Evolutionary conservation across 2,797 vertebrate genomes (phyloP).

Genomic region (Hippopotamyrus pictus): DNA sequence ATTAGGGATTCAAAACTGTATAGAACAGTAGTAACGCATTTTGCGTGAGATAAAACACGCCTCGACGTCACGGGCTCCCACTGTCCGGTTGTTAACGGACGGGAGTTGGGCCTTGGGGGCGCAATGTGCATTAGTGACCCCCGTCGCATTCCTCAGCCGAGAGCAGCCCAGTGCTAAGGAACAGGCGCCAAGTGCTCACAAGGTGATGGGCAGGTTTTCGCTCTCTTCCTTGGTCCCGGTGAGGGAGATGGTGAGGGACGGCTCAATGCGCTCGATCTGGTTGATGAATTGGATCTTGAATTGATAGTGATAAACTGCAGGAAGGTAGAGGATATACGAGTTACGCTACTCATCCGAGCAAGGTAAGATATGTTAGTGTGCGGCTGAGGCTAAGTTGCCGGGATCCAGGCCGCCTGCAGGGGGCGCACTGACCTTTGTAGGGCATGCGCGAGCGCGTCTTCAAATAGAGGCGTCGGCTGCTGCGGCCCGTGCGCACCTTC

Average conservation of each 20-base stretch:
- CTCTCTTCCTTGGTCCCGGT: conserved; percentile 64
- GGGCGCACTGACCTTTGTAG: conserved; percentile 72
- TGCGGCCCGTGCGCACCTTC: conserved; percentile 46
- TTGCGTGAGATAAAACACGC: neutral
- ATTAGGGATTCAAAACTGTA: neutral
- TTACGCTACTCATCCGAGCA: too few relatives aligned
- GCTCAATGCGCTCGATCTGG: conserved; percentile 50
- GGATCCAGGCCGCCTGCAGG: neutral
- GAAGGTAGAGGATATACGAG: neutral
- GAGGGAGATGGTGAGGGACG: conserved; percentile 59
- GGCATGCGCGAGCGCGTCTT: conserved; percentile 74
- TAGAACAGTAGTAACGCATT: neutral
- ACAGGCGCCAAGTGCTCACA: conserved; percentile 65
- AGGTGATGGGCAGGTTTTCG: conserved; percentile 62
- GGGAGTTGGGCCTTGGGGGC: neutral
- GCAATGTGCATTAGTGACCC: neutral
- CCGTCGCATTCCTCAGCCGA: neutral
- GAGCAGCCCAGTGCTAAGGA: neutral
- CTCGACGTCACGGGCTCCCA: neutral
- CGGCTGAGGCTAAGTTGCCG: neutral
- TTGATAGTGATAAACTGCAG: conserved; percentile 74
- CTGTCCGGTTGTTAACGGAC: neutral
- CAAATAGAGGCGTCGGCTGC: conserved; percentile 73
- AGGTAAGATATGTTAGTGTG: neutral
- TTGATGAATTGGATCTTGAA: conserved; percentile 69